phyloP scores from a whole-genome alignment of 2,797 vertebrate species.

The Enteromius fasciolatus region DNA sequence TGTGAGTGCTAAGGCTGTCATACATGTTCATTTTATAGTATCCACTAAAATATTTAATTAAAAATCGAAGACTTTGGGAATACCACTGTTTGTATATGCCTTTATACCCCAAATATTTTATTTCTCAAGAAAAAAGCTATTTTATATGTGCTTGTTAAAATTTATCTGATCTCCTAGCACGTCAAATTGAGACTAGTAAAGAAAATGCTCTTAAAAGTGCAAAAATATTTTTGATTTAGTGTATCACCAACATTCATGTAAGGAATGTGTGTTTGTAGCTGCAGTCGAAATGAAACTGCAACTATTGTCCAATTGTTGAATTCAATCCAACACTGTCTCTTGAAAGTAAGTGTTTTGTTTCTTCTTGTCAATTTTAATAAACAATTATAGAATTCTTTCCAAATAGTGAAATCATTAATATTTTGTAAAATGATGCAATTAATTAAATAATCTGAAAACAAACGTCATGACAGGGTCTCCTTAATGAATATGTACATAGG shows the following conservation, averaged over 20 bases:
- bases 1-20: slow-evolving; percentile 14
- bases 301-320: slow-evolving; percentile 28
- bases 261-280: slow-evolving; percentile 32
- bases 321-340: slow-evolving; percentile 53
- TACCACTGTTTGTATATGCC: slow-evolving; percentile 57
- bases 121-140: slow-evolving; percentile 24
- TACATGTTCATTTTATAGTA: background rate
- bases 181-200: slow-evolving; percentile 12
- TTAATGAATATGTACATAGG: background rate
- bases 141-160: slow-evolving; percentile 24
- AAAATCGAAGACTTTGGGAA: slow-evolving; percentile 63
- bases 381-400: slow-evolving; percentile 53
- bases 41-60: slow-evolving; percentile 11
- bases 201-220: slow-evolving; percentile 20
- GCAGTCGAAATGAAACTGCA: slow-evolving; percentile 41
- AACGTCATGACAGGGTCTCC: background rate
- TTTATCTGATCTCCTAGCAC: slow-evolving; percentile 5
- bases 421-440: slow-evolving; percentile 43
- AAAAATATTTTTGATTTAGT: slow-evolving; percentile 16
- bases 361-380: slow-evolving; percentile 53
- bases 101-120: slow-evolving; percentile 39
- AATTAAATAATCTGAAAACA: slow-evolving; percentile 37
- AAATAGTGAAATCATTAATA: slow-evolving; percentile 46
- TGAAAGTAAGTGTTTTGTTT: slow-evolving; percentile 51
- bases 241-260: slow-evolving; percentile 23